Evolutionary conservation across 2,797 vertebrate species (phyloP).

Genomic region (Sciurus carolinensis): DNA sequence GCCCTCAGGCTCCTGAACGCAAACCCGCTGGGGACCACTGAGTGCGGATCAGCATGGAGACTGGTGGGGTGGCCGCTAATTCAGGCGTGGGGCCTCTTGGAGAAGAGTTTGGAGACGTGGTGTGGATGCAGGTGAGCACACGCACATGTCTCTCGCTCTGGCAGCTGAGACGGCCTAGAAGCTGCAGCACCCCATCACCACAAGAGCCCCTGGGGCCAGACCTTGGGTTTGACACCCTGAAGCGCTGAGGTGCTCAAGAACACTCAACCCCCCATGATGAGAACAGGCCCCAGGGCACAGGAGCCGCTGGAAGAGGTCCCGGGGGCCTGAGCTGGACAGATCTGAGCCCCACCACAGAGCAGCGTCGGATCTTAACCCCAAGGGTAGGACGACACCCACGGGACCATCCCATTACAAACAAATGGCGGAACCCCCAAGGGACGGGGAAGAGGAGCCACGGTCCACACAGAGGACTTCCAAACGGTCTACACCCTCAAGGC

Average conservation of each 20-base stretch:
- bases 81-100: no score
- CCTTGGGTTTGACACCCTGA: neutral
- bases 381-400: neutral
- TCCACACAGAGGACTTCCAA: neutral
- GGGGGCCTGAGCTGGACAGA: accelerated
- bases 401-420: neutral
- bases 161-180: neutral
- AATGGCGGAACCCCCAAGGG: neutral
- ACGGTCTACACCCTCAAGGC: accelerated
- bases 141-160: neutral
- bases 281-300: no score
- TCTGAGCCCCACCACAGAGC: neutral
- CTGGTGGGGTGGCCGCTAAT: no score
- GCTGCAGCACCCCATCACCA: no score
- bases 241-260: no score
- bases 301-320: neutral
- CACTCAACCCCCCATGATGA: accelerated
- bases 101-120: accelerated
- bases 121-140: no score
- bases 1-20: neutral
- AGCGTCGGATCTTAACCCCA: neutral
- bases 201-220: no score
- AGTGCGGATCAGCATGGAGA: neutral
- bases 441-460: neutral
- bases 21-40: neutral